These are phyloP conservation scores for Solenodon paradoxus DNA, from an alignment of 2,113 vertebrate species.

Conservation along the genomic window DNA sequence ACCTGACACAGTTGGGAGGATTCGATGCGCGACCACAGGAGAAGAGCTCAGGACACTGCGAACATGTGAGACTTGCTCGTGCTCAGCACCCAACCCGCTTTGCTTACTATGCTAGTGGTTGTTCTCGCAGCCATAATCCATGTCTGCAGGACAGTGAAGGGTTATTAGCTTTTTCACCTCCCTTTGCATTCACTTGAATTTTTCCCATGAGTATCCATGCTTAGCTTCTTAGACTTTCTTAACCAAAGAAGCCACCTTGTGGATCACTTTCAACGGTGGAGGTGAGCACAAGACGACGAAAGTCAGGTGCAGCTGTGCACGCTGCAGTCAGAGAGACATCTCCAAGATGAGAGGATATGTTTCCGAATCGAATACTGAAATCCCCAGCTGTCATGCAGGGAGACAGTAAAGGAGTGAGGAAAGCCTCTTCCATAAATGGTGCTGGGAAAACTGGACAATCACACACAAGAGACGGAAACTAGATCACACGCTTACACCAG, in stretches of 20 bases:
- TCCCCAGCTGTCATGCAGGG: rapidly evolving
- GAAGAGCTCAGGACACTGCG: too few species aligned
- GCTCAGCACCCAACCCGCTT: too few species aligned
- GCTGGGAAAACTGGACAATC: too few species aligned
- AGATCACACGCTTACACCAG: too few species aligned
- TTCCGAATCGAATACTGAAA: too few species aligned
- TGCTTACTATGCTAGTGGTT: too few species aligned
- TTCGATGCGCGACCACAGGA: not conserved
- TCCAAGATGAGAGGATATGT: too few species aligned
- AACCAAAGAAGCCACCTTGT: not conserved
- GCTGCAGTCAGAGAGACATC: not conserved
- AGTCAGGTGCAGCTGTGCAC: not conserved
- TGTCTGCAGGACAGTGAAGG: not conserved
- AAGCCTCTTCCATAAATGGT: too few species aligned
- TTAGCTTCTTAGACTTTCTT: not conserved
- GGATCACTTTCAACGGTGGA: not conserved
- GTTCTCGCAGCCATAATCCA: not conserved
- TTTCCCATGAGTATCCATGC: not conserved
- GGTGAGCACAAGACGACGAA: not conserved
- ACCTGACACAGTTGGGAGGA: not conserved
- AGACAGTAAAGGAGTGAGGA: too few species aligned
- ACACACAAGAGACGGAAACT: too few species aligned
- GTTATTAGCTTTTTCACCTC: not conserved
- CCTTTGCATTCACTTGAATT: not conserved
- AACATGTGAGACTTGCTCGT: too few species aligned